Conservation (phyloP, 2,888 invertebrate genomes). For the Lucinisca nassula region DNA sequence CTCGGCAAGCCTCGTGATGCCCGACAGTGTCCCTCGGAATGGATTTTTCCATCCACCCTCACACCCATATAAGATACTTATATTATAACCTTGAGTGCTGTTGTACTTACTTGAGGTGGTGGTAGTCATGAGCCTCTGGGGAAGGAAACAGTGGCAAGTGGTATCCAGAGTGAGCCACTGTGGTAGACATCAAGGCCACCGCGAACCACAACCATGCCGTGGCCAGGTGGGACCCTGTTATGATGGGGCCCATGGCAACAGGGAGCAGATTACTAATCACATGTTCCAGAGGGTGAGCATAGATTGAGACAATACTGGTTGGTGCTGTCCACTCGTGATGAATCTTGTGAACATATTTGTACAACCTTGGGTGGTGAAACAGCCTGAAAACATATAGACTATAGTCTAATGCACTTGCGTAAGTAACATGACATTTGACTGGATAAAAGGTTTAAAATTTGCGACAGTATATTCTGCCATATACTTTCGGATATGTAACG, state of each 20-base stretch:
- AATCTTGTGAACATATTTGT: slow-evolving; percentile 94
- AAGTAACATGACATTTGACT: too few species aligned
- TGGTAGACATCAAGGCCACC: slow-evolving; percentile 93
- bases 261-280: slow-evolving; percentile 93
- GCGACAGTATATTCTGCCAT: too few species aligned
- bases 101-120: slow-evolving; percentile 92
- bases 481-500: too few species aligned
- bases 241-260: slow-evolving; percentile 90
- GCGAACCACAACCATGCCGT: slow-evolving; percentile 92
- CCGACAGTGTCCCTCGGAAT: too few species aligned
- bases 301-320: slow-evolving; percentile 94
- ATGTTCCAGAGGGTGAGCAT: slow-evolving; percentile 94
- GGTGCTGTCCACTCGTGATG: slow-evolving; percentile 97
- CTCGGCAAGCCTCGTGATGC: too few species aligned
- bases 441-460: too few species aligned
- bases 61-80: too few species aligned
- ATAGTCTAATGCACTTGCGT: too few species aligned
- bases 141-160: slow-evolving; percentile 95
- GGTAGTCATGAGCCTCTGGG: slow-evolving; percentile 96
- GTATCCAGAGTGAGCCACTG: slow-evolving; percentile 95
- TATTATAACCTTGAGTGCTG: too few species aligned
- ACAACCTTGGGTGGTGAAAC: slow-evolving; percentile 92
- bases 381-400: slow-evolving; percentile 89
- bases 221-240: slow-evolving; percentile 91
- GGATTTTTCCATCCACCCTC: too few species aligned